Conservation (phyloP, 2,888 invertebrate species). For the Dastarcus helophoroides region DNA sequence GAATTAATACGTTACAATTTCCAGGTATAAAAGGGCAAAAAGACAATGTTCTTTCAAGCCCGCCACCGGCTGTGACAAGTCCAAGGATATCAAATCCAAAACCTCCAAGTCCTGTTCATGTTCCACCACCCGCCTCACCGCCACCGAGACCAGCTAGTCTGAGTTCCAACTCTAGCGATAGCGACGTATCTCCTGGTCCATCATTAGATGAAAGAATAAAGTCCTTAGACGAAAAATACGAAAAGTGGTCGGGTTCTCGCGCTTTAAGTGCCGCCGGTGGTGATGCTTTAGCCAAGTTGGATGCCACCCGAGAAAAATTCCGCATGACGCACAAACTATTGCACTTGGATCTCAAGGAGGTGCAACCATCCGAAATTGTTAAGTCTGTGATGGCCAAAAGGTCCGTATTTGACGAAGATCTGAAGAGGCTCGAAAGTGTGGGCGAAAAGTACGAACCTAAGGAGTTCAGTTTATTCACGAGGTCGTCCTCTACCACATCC, state of each 20-base stretch:
- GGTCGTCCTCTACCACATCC: constrained; percentile 14
- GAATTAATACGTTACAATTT: too few species aligned
- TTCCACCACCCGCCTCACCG: constrained; percentile 49
- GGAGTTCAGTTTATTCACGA: constrained; percentile 39
- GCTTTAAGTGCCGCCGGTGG: constrained; percentile 46
- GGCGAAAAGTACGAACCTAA: constrained; percentile 68
- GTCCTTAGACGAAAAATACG: constrained; percentile 86
- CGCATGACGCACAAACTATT: constrained; percentile 60
- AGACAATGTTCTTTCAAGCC: constrained; percentile 29
- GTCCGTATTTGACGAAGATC: constrained; percentile 93
- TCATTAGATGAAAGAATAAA: constrained; percentile 85
- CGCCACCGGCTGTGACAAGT: constrained; percentile 40
- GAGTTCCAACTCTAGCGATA: constrained; percentile 64
- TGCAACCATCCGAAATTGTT: constrained; percentile 85
- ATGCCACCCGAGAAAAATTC: constrained; percentile 43
- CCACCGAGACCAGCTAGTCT: constrained; percentile 61
- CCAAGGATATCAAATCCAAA: constrained; percentile 29
- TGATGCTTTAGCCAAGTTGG: constrained; percentile 41
- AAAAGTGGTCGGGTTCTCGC: constrained; percentile 71
- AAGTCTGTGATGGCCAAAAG: constrained; percentile 84
- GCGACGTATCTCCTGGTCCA: constrained; percentile 57
- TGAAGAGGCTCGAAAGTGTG: constrained; percentile 80
- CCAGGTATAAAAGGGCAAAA: constrained; percentile 37
- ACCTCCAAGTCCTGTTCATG: constrained; percentile 33
- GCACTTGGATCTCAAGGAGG: constrained; percentile 64